Conservation (phyloP, 2,888 invertebrate genomes). For the Monopis laevigella region DNA sequence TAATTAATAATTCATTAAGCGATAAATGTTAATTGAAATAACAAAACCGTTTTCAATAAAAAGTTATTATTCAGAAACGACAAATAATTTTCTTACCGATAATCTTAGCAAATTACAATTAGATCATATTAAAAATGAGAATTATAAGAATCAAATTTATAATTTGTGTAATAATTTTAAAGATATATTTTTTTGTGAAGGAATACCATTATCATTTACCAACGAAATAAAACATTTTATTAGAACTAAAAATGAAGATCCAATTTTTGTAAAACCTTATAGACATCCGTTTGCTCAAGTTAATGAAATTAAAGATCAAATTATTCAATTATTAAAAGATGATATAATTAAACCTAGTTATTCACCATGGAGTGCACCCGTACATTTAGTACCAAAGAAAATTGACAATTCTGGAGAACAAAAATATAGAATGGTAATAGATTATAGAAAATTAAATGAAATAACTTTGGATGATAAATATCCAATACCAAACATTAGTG, state of each 20-base stretch:
- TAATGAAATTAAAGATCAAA: conserved; percentile 19
- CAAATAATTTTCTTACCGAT: background rate
- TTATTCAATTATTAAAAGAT: conserved; percentile 19
- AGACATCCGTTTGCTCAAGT: conserved; percentile 15
- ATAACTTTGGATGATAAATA: conserved; percentile 30
- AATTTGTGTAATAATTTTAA: conserved; percentile 19
- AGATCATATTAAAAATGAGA: conserved; percentile 17
- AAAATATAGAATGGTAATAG: too few species aligned
- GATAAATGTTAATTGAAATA: too few species aligned
- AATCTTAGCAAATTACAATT: conserved; percentile 11
- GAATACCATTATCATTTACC: too few species aligned
- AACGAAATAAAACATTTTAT: conserved; percentile 13
- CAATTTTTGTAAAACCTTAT: conserved; percentile 18
- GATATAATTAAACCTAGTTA: conserved; percentile 17
- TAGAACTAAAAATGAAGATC: conserved; percentile 20
- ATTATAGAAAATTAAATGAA: conserved; percentile 34
- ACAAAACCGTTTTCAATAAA: background rate
- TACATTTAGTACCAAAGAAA: conserved; percentile 23
- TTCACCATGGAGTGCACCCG: conserved; percentile 23
- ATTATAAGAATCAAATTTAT: conserved; percentile 13
- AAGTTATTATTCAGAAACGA: background rate
- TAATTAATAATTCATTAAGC: too few species aligned
- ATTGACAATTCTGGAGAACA: too few species aligned
- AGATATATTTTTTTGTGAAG: conserved; percentile 13
- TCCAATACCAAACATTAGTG: conserved; percentile 31